Evolutionary conservation across 2,113 vertebrate species (phyloP).

Genomic region (pig (Sus scrofa)): DNA sequence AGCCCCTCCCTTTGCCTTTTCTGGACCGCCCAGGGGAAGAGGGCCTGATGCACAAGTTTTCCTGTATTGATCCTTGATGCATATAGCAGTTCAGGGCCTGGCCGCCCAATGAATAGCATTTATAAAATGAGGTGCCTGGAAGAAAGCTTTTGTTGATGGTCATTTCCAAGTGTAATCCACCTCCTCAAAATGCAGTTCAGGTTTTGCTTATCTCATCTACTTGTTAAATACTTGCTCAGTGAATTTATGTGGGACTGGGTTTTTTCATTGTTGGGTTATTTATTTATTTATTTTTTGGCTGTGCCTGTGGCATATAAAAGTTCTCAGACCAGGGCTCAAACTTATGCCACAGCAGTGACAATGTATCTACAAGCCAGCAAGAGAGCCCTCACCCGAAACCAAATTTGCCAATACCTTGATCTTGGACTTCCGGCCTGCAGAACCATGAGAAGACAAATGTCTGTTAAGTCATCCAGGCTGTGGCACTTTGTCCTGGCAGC

Average conservation of each 20-base stretch:
- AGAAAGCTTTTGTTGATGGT: not conserved
- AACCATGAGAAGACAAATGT: not conserved
- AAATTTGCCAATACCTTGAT: not conserved
- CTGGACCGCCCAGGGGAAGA: not conserved
- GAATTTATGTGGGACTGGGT: not conserved
- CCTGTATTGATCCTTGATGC: not conserved
- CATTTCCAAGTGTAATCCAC: not conserved
- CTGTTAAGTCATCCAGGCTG: not conserved
- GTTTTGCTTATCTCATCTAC: not conserved
- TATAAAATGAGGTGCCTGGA: not conserved
- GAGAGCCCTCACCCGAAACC: not conserved
- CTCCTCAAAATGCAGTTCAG: not conserved
- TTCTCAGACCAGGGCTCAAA: not conserved
- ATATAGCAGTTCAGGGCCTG: not conserved
- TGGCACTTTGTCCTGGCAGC: not conserved
- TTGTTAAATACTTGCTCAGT: not conserved
- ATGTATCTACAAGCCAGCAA: fast-evolving
- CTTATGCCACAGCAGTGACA: not conserved
- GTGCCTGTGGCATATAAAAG: not conserved
- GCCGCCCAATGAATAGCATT: not conserved
- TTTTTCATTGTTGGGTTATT: not conserved
- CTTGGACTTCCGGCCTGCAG: not conserved
- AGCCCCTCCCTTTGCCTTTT: not conserved
- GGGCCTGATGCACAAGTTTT: not conserved
- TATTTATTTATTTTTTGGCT: not conserved